These are phyloP conservation scores for Ammodramus savannarum DNA, from an alignment of 2,113 vertebrate species.

Conservation along the genomic window DNA sequence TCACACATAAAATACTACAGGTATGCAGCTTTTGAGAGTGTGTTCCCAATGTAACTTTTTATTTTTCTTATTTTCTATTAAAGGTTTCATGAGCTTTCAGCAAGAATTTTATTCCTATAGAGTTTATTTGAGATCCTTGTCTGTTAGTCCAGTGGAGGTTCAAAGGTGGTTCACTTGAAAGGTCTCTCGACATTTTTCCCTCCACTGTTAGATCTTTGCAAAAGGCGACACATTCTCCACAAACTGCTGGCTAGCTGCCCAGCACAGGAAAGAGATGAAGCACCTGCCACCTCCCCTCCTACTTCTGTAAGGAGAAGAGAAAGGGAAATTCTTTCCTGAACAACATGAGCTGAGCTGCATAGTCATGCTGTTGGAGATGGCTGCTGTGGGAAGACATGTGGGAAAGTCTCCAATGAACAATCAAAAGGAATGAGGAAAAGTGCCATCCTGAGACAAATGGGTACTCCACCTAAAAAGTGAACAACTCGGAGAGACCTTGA, in stretches of 20 bases:
- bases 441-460: background rate
- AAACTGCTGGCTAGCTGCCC: background rate
- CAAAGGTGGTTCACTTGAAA: background rate
- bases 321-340: background rate
- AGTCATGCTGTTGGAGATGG: fast-evolving
- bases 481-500: background rate
- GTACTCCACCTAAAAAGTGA: background rate
- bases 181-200: background rate
- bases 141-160: background rate
- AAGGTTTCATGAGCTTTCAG: background rate
- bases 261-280: background rate
- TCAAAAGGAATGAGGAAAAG: background rate
- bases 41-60: background rate
- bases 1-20: background rate
- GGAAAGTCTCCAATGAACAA: background rate
- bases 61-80: background rate
- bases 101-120: background rate
- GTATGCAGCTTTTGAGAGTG: background rate
- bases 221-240: background rate
- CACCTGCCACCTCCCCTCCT: background rate
- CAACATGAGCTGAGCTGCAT: background rate
- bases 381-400: background rate
- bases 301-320: background rate
- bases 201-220: background rate
- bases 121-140: background rate